Conservation (phyloP, 2,797 vertebrate species). For the Macrochelys suwanniensis region DNA sequence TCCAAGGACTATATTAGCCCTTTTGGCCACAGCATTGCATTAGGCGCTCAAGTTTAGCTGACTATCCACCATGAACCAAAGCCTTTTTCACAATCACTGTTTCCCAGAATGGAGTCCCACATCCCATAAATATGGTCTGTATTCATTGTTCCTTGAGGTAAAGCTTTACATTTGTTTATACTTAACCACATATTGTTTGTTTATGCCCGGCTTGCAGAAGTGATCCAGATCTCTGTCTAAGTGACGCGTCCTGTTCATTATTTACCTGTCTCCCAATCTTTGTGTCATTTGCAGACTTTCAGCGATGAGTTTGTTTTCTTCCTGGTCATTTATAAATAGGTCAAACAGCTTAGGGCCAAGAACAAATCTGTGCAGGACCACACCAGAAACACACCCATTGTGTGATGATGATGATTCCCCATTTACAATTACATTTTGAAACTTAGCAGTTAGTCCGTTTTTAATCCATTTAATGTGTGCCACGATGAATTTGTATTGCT, state of each 20-base stretch:
- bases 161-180: background rate
- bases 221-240: fast-evolving
- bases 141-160: background rate
- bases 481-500: background rate
- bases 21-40: background rate
- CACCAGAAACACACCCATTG: fast-evolving
- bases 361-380: background rate
- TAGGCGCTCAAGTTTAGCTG: background rate
- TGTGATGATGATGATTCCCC: background rate
- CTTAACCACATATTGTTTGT: background rate
- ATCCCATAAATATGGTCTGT: background rate
- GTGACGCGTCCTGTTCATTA: background rate
- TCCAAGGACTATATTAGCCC: fast-evolving
- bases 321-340: fast-evolving
- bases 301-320: background rate
- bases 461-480: background rate
- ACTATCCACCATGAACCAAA: background rate
- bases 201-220: background rate
- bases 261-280: background rate
- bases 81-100: background rate
- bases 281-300: background rate
- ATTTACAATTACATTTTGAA: background rate
- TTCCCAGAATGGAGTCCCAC: background rate
- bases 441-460: background rate
- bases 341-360: background rate